A percentile compares a stretch with the other conserved stretches of the same genome.
Evolutionary conservation across 2,888 invertebrate genomes (phyloP).

Genomic region (Caenorhabditis sulstoni): DNA sequence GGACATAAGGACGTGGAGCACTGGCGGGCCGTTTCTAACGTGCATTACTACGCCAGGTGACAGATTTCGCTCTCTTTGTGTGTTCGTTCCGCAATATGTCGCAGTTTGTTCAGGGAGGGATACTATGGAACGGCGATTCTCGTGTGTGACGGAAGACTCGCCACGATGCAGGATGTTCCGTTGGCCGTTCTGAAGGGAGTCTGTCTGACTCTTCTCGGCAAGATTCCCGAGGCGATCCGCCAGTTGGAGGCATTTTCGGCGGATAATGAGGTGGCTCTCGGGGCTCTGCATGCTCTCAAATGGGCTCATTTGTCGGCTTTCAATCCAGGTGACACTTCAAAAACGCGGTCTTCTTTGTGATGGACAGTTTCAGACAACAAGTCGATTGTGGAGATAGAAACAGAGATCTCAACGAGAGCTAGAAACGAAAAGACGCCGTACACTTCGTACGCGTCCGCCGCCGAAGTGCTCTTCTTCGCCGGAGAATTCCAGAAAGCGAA

Average conservation of each 20-base stretch:
- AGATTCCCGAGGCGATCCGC: slow-evolving; percentile 74
- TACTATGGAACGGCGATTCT: slow-evolving; percentile 66
- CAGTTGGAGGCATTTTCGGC: slow-evolving; percentile 58
- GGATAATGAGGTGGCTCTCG: slow-evolving; percentile 57
- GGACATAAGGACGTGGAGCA: slow-evolving; percentile 49
- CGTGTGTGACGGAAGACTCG: slow-evolving; percentile 48
- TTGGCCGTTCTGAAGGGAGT: slow-evolving; percentile 59
- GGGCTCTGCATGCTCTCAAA: slow-evolving; percentile 59
- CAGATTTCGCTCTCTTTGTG: no score
- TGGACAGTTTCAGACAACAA: slow-evolving; percentile 46
- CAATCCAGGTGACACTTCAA: slow-evolving; percentile 52
- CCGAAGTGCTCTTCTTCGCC: slow-evolving; percentile 51
- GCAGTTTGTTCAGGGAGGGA: slow-evolving; percentile 57
- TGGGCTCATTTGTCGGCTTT: slow-evolving; percentile 62
- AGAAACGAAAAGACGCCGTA: slow-evolving; percentile 50
- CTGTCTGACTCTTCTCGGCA: slow-evolving; percentile 59
- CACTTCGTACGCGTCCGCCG: slow-evolving; percentile 50
- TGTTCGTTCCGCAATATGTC: not conserved
- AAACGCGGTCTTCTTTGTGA: no score
- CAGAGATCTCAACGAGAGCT: slow-evolving; percentile 27
- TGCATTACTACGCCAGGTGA: slow-evolving; percentile 60
- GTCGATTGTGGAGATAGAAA: slow-evolving; percentile 63
- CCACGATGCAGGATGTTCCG: slow-evolving; percentile 35
- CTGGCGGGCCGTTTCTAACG: slow-evolving; percentile 49
- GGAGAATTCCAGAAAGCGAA: slow-evolving; percentile 51